Evolutionary conservation across 2,888 invertebrate species (phyloP).

Genomic region (Galerucella nymphaeae): DNA sequence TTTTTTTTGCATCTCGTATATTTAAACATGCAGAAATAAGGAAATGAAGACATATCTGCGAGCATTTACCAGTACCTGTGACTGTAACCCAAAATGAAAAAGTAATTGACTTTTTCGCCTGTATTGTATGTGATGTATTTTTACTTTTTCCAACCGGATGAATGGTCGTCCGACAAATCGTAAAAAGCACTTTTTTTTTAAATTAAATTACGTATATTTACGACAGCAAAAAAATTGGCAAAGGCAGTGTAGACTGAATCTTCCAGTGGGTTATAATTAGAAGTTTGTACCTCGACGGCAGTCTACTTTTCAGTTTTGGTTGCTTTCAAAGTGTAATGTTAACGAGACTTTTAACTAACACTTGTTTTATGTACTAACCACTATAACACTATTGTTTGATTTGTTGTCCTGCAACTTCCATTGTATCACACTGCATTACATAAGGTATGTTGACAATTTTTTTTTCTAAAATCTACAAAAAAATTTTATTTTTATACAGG

Average conservation of each 20-base stretch:
- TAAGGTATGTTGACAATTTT: slow-evolving; percentile 9
- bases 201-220: background rate
- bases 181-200: background rate
- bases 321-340: slow-evolving; percentile 7
- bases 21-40: no score
- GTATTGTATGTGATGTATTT: no score
- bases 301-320: background rate
- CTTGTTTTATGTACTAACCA: slow-evolving; percentile 15
- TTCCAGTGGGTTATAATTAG: slow-evolving; percentile 22
- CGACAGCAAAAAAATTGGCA: slow-evolving; percentile 19
- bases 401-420: slow-evolving; percentile 1
- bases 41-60: no score
- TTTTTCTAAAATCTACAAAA: background rate
- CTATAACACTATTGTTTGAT: slow-evolving; percentile 8
- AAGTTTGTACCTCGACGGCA: slow-evolving; percentile 14
- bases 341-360: slow-evolving; percentile 14
- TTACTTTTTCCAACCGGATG: background rate
- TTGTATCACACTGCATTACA: background rate
- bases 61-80: no score
- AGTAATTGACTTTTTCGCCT: no score
- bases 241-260: background rate
- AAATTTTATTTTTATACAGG: background rate
- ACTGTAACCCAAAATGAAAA: no score
- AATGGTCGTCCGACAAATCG: background rate
- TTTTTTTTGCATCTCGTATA: no score